A percentile compares a stretch with the other conserved stretches of the same genome.
Evolutionary conservation across 2,797 vertebrate species (phyloP).

Genomic region (Hapalemur alaotrensis): DNA sequence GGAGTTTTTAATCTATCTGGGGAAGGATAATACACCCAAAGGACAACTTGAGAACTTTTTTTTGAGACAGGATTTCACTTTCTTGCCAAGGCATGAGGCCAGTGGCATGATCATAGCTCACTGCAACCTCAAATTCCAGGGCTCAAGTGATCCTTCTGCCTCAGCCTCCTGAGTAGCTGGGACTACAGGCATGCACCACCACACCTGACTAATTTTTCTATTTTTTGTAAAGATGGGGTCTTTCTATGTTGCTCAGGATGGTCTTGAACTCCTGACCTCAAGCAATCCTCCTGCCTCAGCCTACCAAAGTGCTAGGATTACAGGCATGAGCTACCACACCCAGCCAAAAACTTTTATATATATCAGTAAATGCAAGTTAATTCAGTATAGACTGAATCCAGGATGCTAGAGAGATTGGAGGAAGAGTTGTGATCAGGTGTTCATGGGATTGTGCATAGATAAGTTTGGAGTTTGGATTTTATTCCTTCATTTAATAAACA

Average conservation of each 20-base stretch:
- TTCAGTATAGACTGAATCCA: background rate
- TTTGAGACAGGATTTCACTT: background rate
- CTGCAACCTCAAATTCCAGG: background rate
- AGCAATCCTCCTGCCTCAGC: background rate
- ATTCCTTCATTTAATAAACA: slow-evolving; percentile 38
- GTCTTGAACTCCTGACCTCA: background rate
- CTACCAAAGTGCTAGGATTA: background rate
- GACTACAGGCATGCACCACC: background rate
- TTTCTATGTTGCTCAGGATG: background rate
- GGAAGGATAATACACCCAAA: background rate
- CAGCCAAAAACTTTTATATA: background rate
- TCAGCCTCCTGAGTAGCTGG: background rate
- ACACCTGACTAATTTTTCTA: background rate
- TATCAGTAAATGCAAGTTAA: background rate
- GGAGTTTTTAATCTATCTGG: background rate
- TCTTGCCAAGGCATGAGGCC: background rate
- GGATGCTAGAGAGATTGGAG: background rate
- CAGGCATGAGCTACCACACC: background rate
- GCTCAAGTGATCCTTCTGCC: background rate
- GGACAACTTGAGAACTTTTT: background rate
- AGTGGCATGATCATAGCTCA: background rate
- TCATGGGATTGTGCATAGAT: background rate
- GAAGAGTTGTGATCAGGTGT: background rate
- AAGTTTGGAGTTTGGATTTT: background rate
- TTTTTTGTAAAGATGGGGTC: background rate